phyloP scores from a whole-genome alignment of 1,140 invertebrate genomes.

The Brachionus paranguensis region DNA sequence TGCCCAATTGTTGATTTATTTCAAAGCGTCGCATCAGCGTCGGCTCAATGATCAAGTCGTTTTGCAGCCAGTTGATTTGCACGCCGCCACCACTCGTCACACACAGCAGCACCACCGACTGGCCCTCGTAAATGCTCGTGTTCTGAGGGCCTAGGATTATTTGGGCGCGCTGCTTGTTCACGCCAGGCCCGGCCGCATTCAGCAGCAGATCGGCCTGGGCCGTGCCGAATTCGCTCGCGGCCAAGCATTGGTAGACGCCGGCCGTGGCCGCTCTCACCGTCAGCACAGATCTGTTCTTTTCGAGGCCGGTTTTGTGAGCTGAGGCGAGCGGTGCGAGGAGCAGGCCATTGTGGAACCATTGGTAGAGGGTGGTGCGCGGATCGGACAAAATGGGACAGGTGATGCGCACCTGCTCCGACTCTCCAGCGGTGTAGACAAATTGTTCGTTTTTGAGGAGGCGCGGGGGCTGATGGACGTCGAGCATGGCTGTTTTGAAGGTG shows the following conservation, averaged over 20 bases:
- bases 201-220: slow-evolving; percentile 46
- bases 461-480: slow-evolving; percentile 55
- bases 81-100: not conserved
- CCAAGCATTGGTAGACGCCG: slow-evolving; percentile 81
- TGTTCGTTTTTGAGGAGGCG: slow-evolving; percentile 62
- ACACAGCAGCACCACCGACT: slow-evolving; percentile 31
- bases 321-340: slow-evolving; percentile 57
- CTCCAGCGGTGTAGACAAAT: slow-evolving; percentile 60
- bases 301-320: slow-evolving; percentile 44
- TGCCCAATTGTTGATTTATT: slow-evolving; percentile 36
- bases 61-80: slow-evolving; percentile 40
- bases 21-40: slow-evolving; percentile 38
- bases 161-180: not conserved
- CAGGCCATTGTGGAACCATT: slow-evolving; percentile 78
- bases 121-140: slow-evolving; percentile 34
- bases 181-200: not conserved
- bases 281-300: not conserved
- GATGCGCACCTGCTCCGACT: slow-evolving; percentile 63
- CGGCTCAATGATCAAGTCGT: slow-evolving; percentile 35
- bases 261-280: slow-evolving; percentile 53
- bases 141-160: slow-evolving; percentile 41
- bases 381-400: slow-evolving; percentile 65
- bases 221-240: slow-evolving; percentile 71
- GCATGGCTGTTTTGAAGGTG: slow-evolving; percentile 39
- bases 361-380: slow-evolving; percentile 64